phyloP scores from a whole-genome alignment of 2,797 vertebrate species.

The Pseudochirops corinnae region DNA sequence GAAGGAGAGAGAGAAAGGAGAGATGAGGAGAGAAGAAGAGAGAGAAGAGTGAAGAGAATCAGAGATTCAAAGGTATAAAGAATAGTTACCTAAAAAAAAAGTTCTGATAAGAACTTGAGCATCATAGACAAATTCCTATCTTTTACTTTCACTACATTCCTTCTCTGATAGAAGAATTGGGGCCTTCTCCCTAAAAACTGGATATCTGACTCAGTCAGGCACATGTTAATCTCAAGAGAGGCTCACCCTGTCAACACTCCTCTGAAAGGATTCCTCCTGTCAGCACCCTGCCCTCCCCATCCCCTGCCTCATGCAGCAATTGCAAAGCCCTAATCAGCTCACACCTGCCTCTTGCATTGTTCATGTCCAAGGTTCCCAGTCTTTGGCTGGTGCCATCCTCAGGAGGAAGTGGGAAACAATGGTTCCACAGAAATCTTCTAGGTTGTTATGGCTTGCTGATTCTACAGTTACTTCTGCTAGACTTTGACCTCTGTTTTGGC shows the following conservation, averaged over 20 bases:
- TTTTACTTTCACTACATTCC: neutral
- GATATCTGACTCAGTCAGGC: neutral
- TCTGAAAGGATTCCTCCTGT: neutral
- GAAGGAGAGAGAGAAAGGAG: no score
- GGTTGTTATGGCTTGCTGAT: neutral
- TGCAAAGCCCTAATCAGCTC: constrained; percentile 7
- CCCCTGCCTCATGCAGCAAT: neutral
- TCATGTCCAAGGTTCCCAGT: neutral
- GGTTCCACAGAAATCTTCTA: neutral
- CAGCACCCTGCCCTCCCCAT: neutral
- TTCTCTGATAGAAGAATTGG: neutral
- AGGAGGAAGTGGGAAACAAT: neutral
- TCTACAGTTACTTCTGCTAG: neutral
- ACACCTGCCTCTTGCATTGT: neutral
- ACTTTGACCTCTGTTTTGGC: neutral
- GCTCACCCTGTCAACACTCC: neutral
- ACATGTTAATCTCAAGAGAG: neutral
- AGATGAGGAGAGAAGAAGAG: fast-evolving
- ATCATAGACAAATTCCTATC: neutral
- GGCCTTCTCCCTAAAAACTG: neutral
- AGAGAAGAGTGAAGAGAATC: neutral
- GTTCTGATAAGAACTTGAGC: neutral
- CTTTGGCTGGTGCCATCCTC: neutral
- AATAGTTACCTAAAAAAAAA: neutral
- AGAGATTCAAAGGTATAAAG: neutral